Evolutionary conservation across 2,888 invertebrate species (phyloP).

Genomic region (Chloroclysta siterata): DNA sequence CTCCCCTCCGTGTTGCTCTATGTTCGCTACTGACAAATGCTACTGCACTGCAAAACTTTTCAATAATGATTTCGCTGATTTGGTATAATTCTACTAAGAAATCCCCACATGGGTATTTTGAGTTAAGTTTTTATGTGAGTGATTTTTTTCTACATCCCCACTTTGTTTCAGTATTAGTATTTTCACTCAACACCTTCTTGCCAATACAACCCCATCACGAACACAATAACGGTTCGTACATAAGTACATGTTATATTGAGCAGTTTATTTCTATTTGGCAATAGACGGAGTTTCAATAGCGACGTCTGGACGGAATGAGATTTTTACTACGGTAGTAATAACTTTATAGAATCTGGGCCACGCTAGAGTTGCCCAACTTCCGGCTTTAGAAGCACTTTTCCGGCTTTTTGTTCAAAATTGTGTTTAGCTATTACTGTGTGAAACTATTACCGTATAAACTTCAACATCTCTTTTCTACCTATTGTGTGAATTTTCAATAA

Average conservation of each 20-base stretch:
- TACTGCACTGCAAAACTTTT: too few species aligned
- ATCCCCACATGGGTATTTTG: too few species aligned
- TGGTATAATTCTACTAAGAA: too few species aligned
- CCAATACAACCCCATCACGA: conserved; percentile 21
- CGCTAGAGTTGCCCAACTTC: conserved; percentile 26
- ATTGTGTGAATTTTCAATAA: too few species aligned
- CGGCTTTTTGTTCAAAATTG: neutral
- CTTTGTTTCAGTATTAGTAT: neutral
- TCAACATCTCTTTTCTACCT: too few species aligned
- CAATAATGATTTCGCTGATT: too few species aligned
- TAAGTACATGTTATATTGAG: conserved; percentile 43
- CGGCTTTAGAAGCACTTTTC: neutral
- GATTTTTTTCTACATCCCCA: neutral
- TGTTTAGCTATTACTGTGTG: neutral
- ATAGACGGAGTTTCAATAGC: conserved; percentile 62
- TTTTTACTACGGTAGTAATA: conserved; percentile 64
- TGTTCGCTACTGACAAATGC: too few species aligned
- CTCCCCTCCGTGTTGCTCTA: too few species aligned
- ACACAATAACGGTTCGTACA: conserved; percentile 33
- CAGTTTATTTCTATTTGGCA: conserved; percentile 61
- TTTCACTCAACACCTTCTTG: neutral
- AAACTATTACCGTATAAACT: too few species aligned
- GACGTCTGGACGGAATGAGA: conserved; percentile 59
- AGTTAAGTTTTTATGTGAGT: too few species aligned
- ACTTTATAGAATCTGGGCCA: conserved; percentile 56